Evolutionary conservation across 2,888 invertebrate species (phyloP).

Genomic region (Ochlodes sylvanus): DNA sequence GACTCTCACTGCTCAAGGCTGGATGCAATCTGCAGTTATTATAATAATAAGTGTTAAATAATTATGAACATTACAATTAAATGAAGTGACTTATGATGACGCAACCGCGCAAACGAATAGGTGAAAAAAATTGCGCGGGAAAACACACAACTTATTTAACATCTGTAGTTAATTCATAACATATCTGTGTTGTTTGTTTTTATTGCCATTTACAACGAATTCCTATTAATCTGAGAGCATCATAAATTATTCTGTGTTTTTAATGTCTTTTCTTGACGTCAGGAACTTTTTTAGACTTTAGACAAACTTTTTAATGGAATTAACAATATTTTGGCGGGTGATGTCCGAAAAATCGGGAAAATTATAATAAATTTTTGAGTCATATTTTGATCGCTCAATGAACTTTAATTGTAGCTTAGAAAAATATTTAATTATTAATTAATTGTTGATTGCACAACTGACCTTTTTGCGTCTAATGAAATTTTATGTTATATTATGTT

Average conservation of each 20-base stretch:
- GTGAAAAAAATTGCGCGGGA: background rate
- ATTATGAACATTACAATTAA: slow-evolving; percentile 8
- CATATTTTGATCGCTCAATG: too few relatives aligned
- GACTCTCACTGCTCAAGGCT: slow-evolving; percentile 27
- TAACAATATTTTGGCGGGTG: too few relatives aligned
- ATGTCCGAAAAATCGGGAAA: too few relatives aligned
- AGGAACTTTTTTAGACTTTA: too few relatives aligned
- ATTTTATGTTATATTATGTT: too few relatives aligned
- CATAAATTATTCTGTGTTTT: background rate
- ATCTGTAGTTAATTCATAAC: slow-evolving; percentile 1
- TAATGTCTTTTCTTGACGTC: background rate
- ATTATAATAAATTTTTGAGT: too few relatives aligned
- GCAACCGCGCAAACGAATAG: background rate
- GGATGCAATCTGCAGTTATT: background rate
- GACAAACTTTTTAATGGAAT: too few relatives aligned
- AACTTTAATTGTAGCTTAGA: too few relatives aligned
- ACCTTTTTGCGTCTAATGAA: too few relatives aligned
- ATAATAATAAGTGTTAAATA: background rate
- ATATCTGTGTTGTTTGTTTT: background rate
- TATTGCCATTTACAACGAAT: background rate
- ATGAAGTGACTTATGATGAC: slow-evolving; percentile 7
- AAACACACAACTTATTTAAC: slow-evolving; percentile 9
- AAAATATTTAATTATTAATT: too few relatives aligned
- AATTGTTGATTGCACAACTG: too few relatives aligned
- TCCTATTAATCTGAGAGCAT: background rate